Base-by-base conservation (phyloP, 2,113 vertebrate species). In the Ptychochromis oligacanthus region DNA sequence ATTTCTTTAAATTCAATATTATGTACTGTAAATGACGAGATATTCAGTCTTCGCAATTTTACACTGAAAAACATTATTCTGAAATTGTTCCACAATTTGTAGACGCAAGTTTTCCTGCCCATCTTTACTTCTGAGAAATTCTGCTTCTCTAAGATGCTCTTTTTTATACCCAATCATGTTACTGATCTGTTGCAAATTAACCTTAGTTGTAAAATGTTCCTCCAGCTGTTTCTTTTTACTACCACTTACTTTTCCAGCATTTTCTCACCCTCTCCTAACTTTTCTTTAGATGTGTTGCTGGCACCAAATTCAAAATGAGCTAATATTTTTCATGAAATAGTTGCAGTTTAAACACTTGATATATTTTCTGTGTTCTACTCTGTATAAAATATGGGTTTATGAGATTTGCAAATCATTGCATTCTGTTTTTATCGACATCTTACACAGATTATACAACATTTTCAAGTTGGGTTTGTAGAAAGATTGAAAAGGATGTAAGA, bases 91-190 rank as follows among this genome's bases (percentile, higher is more conserved):
- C 62, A 17, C 13, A 43, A 14, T 40, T 65, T 40, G 15, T 15
- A 0, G 0, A 40, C 24, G 61, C 22, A 5, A 12, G 40, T 0
- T 1, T 0, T 5, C 43, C 62, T 65, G 36, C 36, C 13, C 22
- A 43, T 17, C 40, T 43, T 7, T 43, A 0, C n/a, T 43, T 67
- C 13, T 67, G 61, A 64, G 61, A 64, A 64, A 64, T 12, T 38
- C 60, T 64, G 20, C 22, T n/a, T n/a, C n/a, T n/a, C 38, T 64
- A 20, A 0, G 36, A 22, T 64, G 62, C 14, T 65, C 38, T n/a
- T 65, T 65, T 40, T 2, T 65, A 17, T 65, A 43, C 36, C 38
- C 36, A 65, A 26, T 26, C 62, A 36, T 17, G 22, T 46, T 20
- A 65, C 62, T 24, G 14, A 67, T 38, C 38, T 67, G n/a, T 43